Evolutionary conservation across 2,888 invertebrate genomes (phyloP).

Genomic region (Lasioglossum figueresi): DNA sequence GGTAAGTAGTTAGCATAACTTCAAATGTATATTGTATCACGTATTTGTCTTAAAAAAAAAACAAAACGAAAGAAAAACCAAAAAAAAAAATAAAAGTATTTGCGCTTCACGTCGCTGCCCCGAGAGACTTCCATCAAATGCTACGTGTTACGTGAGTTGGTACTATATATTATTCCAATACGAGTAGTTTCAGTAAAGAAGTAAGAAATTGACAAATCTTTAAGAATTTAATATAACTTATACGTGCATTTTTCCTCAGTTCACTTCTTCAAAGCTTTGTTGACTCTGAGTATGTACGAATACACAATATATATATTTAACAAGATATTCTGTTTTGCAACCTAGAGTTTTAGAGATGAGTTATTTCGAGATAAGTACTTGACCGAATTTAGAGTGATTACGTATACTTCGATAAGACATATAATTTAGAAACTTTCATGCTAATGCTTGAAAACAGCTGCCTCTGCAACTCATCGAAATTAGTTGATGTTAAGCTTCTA

Average conservation of each 20-base stretch:
- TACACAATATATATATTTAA: constrained; percentile 10
- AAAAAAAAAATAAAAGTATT: constrained; percentile 19
- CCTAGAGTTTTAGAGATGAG: constrained; percentile 17
- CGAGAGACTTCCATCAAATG: constrained; percentile 8
- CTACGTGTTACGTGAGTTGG: not conserved
- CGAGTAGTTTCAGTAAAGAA: constrained; percentile 24
- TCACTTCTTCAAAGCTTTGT: not conserved
- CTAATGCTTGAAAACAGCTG: constrained; percentile 45
- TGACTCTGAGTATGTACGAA: constrained; percentile 15
- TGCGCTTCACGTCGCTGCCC: constrained; percentile 15
- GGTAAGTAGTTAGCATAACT: constrained; percentile 14
- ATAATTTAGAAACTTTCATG: constrained; percentile 35
- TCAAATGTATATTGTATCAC: constrained; percentile 14
- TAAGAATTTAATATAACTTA: not conserved
- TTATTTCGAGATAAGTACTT: constrained; percentile 28
- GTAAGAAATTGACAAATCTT: constrained; percentile 9
- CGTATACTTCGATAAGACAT: constrained; percentile 14
- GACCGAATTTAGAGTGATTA: constrained; percentile 20
- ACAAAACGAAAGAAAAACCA: not conserved
- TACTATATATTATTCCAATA: constrained; percentile 39
- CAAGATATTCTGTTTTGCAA: constrained; percentile 16
- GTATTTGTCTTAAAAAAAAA: constrained; percentile 2
- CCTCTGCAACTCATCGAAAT: constrained; percentile 49
- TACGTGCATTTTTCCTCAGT: constrained; percentile 41
- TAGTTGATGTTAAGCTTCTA: constrained; percentile 47